Base-by-base conservation (phyloP, 2,888 invertebrate genomes). In the Bursaphelenchus okinawaensis region DNA sequence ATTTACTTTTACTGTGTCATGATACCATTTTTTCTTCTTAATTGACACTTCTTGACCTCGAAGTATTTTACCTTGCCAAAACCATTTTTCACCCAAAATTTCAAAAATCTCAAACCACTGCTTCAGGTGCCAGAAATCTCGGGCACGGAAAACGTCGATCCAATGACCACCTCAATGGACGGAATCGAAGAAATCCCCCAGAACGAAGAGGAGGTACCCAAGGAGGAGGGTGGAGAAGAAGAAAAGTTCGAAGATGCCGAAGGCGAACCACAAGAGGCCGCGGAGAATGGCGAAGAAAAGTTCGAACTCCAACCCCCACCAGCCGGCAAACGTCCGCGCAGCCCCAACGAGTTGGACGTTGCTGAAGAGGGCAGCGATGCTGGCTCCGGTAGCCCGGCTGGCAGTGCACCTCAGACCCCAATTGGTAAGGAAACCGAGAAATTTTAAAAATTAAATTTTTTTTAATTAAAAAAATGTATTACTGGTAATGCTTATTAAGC, bases 81-180 rank as follows among this genome's bases (percentile, higher is more conserved):
- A n/a, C n/a, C n/a, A n/a, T n/a, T n/a, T n/a, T n/a, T n/a, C n/a
- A n/a, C n/a, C n/a, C n/a, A n/a, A n/a, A n/a, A n/a, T n/a, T n/a
- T n/a, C n/a, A n/a, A n/a, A n/a, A n/a, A n/a, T n/a, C n/a, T n/a
- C n/a, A n/a, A n/a, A n/a, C n/a, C n/a, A n/a, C n/a, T 40, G 12
- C n/a, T 69, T 51, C 52, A 80, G 80, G 80, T 80, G 56, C 80
- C 80, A 52, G 80, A 80, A 65, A 81, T 80, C 70, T 75, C 78
- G 52, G 77, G 77, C 69, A 78, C 79, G 55, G 79, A 78, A 65
- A 70, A 70, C 68, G 29, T 77, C 65, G 80, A 80, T 66, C 79
- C 76, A 55, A 80, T 80, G 80, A 80, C 80, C 19, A 80, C 79
- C 27, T 78, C 77, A 66, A 77, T 81, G 77, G 80, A 80, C 68